phyloP scores from a whole-genome alignment of 2,113 vertebrate species.

The Miniopterus natalensis region DNA sequence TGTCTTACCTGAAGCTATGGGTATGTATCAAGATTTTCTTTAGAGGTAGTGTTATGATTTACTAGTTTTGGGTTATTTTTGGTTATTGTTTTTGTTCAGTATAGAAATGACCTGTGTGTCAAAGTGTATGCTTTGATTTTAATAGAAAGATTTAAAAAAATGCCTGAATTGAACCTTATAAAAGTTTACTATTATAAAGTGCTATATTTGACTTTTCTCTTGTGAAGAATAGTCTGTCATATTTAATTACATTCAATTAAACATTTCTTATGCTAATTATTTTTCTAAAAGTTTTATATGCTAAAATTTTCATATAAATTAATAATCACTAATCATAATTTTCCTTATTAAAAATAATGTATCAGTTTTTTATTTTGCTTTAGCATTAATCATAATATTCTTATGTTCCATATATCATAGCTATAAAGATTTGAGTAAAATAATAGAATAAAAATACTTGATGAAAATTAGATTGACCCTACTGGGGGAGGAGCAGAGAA shows the following conservation, averaged over 20 bases:
- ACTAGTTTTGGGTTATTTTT: neutral
- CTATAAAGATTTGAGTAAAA: constrained; percentile 26
- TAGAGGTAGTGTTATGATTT: neutral
- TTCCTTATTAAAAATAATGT: neutral
- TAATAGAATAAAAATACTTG: neutral
- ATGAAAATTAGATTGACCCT: neutral
- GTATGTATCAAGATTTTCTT: neutral
- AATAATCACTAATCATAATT: neutral
- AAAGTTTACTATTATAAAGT: neutral
- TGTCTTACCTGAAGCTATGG: neutral
- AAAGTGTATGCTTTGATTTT: neutral
- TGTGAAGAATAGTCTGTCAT: constrained; percentile 7
- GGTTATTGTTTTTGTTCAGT: neutral
- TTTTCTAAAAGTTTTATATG: constrained; percentile 1
- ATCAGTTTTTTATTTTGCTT: neutral
- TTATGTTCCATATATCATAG: neutral
- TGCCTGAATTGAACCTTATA: neutral
- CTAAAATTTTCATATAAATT: neutral
- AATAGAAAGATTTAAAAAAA: neutral
- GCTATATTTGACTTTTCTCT: constrained; percentile 1
- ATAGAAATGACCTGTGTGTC: neutral
- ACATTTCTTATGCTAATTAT: constrained; percentile 2
- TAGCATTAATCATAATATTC: neutral
- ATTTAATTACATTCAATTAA: constrained; percentile 25
- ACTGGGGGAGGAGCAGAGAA: neutral